Evolutionary conservation across 1,140 invertebrate species (phyloP).

Genomic region (Anadara kagoshimensis): DNA sequence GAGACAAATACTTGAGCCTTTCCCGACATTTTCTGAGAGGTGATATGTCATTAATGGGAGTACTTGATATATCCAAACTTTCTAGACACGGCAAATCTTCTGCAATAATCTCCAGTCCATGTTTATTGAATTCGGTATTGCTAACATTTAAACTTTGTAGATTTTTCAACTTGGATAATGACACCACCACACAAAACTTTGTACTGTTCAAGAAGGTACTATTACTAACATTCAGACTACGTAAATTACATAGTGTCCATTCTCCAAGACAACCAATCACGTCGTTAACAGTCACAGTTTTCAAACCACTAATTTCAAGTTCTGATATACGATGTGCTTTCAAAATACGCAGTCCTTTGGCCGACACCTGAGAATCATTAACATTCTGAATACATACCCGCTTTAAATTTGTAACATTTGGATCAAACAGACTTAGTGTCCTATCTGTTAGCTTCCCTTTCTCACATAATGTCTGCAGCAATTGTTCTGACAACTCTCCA

Average conservation of each 20-base stretch:
- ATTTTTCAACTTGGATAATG: conserved; percentile 75
- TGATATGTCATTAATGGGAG: conserved; percentile 81
- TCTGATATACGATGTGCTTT: conserved; percentile 79
- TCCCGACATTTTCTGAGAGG: conserved; percentile 80
- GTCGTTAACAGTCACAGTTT: conserved; percentile 80
- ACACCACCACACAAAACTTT: conserved; percentile 73
- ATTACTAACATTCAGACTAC: conserved; percentile 80
- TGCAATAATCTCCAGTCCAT: conserved; percentile 81
- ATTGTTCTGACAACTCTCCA: conserved; percentile 81
- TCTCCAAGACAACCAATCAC: conserved; percentile 83
- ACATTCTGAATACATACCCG: conserved; percentile 72
- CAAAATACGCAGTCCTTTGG: conserved; percentile 80
- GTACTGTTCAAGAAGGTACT: conserved; percentile 80
- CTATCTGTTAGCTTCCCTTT: conserved; percentile 81
- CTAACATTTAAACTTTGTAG: conserved; percentile 83
- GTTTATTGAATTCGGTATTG: conserved; percentile 83
- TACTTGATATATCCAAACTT: conserved; percentile 83
- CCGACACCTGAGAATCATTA: conserved; percentile 77
- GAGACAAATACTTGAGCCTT: conserved; percentile 78
- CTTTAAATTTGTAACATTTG: conserved; percentile 80
- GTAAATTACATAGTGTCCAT: conserved; percentile 83
- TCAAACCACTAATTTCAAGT: conserved; percentile 80
- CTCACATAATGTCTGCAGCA: conserved; percentile 80
- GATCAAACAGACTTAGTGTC: conserved; percentile 81
- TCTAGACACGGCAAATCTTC: conserved; percentile 82